Conservation (phyloP, 2,888 invertebrate species). For the Operophtera brumata region DNA sequence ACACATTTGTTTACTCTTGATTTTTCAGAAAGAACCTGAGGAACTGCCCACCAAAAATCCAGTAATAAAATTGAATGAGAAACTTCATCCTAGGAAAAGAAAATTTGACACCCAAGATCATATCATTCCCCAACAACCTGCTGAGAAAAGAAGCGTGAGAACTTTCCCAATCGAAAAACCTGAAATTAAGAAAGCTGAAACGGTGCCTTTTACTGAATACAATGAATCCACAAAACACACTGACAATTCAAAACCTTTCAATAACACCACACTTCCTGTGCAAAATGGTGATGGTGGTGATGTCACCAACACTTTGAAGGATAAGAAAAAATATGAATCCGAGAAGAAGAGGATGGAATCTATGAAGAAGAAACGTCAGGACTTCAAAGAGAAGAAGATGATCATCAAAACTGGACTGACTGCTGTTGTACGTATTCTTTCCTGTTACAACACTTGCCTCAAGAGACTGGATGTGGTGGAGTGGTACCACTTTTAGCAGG, state of each 20-base stretch:
- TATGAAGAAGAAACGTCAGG: conserved; percentile 82
- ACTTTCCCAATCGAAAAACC: not conserved
- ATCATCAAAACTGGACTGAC: conserved; percentile 83
- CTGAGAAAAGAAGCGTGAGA: conserved; percentile 1
- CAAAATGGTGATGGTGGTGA: conserved; percentile 11
- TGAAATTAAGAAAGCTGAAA: not conserved
- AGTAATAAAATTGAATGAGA: conserved; percentile 50
- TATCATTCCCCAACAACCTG: conserved; percentile 3
- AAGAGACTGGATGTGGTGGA: too few species aligned
- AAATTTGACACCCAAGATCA: conserved; percentile 44
- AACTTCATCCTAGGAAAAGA: conserved; percentile 64
- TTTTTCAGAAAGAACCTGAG: conserved; percentile 32
- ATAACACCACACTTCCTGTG: not conserved
- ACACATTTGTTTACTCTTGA: too few species aligned
- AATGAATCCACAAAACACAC: not conserved
- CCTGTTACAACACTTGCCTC: not conserved
- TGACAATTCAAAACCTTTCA: not conserved
- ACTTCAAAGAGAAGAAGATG: conserved; percentile 83
- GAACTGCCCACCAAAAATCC: conserved; percentile 39
- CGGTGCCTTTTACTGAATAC: not conserved
- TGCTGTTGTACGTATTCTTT: conserved; percentile 81
- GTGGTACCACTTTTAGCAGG: too few species aligned
- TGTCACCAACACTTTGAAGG: too few species aligned
- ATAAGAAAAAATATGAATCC: conserved; percentile 65
- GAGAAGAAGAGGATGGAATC: conserved; percentile 85